Conservation (phyloP, 1,140 invertebrate species). For the Calosoma granatense region DNA sequence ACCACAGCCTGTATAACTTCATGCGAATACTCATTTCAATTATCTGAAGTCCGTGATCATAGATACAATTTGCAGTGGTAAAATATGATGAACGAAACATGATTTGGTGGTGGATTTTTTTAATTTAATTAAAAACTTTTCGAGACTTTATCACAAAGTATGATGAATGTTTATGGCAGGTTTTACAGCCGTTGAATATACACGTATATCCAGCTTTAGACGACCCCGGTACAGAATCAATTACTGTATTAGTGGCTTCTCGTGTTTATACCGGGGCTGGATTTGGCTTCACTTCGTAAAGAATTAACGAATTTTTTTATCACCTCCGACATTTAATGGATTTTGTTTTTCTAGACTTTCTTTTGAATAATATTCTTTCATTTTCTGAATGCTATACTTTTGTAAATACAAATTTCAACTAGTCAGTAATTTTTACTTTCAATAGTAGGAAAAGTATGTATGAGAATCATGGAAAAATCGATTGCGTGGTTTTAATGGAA, state of each 20-base stretch:
- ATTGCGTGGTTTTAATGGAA: too few species aligned
- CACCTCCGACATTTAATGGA: not conserved
- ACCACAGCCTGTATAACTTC: too few species aligned
- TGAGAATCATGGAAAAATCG: too few species aligned
- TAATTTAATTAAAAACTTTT: constrained; percentile 6
- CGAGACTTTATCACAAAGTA: not conserved
- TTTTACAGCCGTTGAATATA: not conserved
- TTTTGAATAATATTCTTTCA: not conserved
- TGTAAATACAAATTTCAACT: not conserved
- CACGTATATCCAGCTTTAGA: not conserved
- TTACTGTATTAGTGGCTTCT: not conserved
- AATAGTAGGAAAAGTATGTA: too few species aligned
- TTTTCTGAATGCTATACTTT: not conserved
- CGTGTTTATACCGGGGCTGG: not conserved
- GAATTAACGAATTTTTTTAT: too few species aligned
- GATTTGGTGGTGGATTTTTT: not conserved
- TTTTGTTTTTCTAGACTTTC: too few species aligned
- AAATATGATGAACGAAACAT: not conserved
- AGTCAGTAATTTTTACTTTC: not conserved
- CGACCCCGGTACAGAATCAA: not conserved
- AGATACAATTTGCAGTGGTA: too few species aligned
- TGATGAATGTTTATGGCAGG: not conserved
- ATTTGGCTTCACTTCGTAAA: constrained; percentile 1
- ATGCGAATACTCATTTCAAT: too few species aligned
- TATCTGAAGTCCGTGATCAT: too few species aligned